A percentile compares a stretch with the other conserved stretches of the same genome.
These are phyloP conservation scores for Napeogenes inachia DNA, from an alignment of 2,888 invertebrate species.

Conservation along the genomic window DNA sequence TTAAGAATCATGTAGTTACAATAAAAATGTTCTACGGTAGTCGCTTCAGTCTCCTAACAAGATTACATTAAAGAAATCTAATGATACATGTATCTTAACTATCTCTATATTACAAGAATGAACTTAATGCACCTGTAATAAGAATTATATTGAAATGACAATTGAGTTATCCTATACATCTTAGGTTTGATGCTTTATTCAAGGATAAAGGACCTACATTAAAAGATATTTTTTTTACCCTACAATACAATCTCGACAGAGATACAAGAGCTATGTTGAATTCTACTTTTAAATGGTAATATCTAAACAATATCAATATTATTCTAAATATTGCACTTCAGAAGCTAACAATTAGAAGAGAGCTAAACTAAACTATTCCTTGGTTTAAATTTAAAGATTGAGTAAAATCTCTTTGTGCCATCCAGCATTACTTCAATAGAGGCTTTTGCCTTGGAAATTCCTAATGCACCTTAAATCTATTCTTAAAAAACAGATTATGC, in stretches of 20 bases:
- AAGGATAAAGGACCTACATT: too few species aligned
- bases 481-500: too few species aligned
- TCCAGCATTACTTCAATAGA: not conserved
- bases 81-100: slow-evolving; percentile 13
- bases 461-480: too few species aligned
- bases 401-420: not conserved
- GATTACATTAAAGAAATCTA: slow-evolving; percentile 37
- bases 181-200: too few species aligned
- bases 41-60: slow-evolving; percentile 72
- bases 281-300: slow-evolving; percentile 42
- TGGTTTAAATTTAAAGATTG: not conserved
- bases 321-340: slow-evolving; percentile 22
- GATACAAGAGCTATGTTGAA: slow-evolving; percentile 28
- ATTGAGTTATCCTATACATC: not conserved
- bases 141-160: not conserved
- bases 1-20: slow-evolving; percentile 70
- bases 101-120: slow-evolving; percentile 7
- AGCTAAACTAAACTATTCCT: slow-evolving; percentile 5
- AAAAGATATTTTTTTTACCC: too few species aligned
- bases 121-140: not conserved
- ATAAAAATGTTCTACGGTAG: slow-evolving; percentile 65
- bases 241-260: too few species aligned
- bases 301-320: slow-evolving; percentile 30
- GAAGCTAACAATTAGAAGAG: slow-evolving; percentile 1
- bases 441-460: not conserved